Percentiles rank a stretch among this genome's conserved stretches.
Conservation (phyloP, 2,888 invertebrate species). For the Entomobrya proxima region DNA sequence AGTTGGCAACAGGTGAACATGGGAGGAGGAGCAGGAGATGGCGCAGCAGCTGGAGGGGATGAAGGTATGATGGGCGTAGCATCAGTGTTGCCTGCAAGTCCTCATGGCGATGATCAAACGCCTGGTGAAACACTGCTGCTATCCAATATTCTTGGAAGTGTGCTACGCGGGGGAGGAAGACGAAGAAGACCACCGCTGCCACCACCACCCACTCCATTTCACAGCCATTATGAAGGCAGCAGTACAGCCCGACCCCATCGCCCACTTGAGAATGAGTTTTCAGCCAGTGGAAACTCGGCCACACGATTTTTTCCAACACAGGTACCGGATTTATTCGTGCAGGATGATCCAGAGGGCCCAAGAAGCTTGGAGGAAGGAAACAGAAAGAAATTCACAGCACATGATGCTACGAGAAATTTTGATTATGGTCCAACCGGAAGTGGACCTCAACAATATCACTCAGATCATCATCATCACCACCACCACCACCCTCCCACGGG, state of each 20-base stretch:
- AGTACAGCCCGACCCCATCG: slow-evolving; percentile 5
- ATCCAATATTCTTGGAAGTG: slow-evolving; percentile 25
- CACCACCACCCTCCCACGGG: neutral
- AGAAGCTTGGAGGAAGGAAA: neutral
- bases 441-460: too few species aligned
- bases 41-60: neutral
- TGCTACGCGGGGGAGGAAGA: neutral
- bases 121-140: slow-evolving; percentile 12
- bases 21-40: neutral
- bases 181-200: neutral
- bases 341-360: slow-evolving; percentile 14
- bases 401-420: slow-evolving; percentile 22
- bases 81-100: neutral
- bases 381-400: slow-evolving; percentile 13
- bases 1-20: neutral
- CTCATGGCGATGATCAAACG: slow-evolving; percentile 13
- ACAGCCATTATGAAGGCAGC: neutral
- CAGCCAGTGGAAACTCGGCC: slow-evolving; percentile 17
- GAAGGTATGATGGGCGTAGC: neutral
- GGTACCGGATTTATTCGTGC: slow-evolving; percentile 47
- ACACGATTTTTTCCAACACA: slow-evolving; percentile 20
- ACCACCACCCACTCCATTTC: neutral
- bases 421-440: neutral
- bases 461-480: neutral
- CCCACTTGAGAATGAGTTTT: neutral